A percentile compares a stretch with the other conserved stretches of the same genome.
Evolutionary conservation across 2,113 vertebrate genomes (phyloP).

Genomic region (Paradoxurus hermaphroditus): DNA sequence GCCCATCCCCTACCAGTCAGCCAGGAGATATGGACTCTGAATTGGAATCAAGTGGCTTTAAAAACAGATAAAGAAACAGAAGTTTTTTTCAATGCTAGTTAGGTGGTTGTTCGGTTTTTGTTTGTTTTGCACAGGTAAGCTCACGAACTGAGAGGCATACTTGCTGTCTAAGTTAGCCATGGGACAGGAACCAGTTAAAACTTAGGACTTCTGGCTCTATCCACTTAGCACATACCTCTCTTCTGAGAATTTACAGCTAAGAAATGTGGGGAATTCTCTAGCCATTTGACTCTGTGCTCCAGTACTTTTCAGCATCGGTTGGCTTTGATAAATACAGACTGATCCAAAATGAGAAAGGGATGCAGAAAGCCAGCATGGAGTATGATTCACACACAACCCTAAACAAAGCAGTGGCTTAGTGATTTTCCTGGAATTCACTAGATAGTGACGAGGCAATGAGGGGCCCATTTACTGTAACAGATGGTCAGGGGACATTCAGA

Average conservation of each 20-base stretch:
- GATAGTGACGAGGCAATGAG: background rate
- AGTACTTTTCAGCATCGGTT: conserved; percentile 16
- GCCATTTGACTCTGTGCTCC: background rate
- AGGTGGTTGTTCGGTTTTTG: background rate
- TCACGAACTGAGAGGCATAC: background rate
- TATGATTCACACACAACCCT: background rate
- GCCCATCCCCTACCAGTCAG: background rate
- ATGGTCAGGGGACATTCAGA: background rate
- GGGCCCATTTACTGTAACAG: background rate
- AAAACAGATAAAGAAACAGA: background rate
- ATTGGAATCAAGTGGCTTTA: background rate
- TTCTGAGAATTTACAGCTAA: background rate
- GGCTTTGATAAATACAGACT: background rate
- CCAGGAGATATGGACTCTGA: background rate
- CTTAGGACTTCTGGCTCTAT: background rate
- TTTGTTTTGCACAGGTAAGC: background rate
- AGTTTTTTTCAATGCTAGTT: background rate
- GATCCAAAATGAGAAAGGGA: conserved; percentile 1
- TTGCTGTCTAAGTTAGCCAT: background rate
- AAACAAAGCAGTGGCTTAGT: background rate
- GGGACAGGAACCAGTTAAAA: background rate
- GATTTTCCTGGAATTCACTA: conserved; percentile 20
- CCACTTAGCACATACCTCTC: background rate
- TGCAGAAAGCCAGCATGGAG: background rate
- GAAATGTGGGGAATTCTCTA: background rate